These are phyloP conservation scores for Araneus ventricosus DNA, from an alignment of 1,140 invertebrate genomes.

Conservation along the genomic window DNA sequence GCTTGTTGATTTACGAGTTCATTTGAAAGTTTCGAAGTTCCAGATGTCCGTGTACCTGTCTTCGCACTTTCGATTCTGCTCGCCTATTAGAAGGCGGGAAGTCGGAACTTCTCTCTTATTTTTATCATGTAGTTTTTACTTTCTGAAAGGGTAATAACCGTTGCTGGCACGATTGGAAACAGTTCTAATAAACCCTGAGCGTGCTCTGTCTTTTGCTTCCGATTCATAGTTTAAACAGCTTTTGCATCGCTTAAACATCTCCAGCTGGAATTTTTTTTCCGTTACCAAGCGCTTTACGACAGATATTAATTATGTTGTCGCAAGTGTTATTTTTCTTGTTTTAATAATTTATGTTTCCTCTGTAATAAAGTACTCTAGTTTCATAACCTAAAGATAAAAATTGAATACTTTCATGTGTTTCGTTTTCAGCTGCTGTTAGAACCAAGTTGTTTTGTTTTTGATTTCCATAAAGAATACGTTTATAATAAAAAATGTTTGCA, in stretches of 20 bases:
- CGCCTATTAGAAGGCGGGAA: not conserved
- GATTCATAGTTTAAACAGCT: not conserved
- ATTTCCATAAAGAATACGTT: too few species aligned
- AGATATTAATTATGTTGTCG: not conserved
- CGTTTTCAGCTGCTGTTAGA: too few species aligned
- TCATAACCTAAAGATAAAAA: too few species aligned
- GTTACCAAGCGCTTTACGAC: not conserved
- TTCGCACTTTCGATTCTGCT: not conserved
- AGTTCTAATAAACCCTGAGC: not conserved
- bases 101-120: not conserved
- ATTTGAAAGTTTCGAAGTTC: not conserved
- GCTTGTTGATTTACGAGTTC: not conserved
- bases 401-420: too few species aligned
- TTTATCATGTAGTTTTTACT: not conserved
- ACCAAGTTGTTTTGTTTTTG: too few species aligned
- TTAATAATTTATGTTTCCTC: not conserved
- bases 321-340: not conserved
- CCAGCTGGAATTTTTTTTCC: not conserved
- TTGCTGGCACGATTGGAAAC: not conserved
- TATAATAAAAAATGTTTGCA: too few species aligned
- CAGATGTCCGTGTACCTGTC: not conserved
- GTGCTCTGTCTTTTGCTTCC: not conserved
- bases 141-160: conserved; percentile 33
- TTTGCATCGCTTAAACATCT: not conserved
- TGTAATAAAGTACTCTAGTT: too few species aligned